Percentiles rank a stretch among this genome's conserved stretches.
Evolutionary conservation across 2,797 vertebrate genomes (phyloP).

Genomic region (Alosa sapidissima): DNA sequence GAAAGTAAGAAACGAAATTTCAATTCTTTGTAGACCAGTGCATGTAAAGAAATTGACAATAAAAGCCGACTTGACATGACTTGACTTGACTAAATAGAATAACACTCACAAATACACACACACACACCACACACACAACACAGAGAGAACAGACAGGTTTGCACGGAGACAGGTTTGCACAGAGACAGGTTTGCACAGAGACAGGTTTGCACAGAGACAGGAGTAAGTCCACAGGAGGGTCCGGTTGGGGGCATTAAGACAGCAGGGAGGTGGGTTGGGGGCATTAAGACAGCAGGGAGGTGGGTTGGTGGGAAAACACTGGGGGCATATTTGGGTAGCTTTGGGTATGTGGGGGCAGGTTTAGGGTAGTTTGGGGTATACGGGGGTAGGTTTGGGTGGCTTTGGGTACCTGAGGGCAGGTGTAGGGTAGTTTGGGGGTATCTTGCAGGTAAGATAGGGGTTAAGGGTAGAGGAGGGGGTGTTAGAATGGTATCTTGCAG

Average conservation of each 20-base stretch:
- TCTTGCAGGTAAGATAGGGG: slow-evolving; percentile 6
- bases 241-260: neutral
- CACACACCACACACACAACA: slow-evolving; percentile 29
- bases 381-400: neutral
- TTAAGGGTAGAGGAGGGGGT: neutral
- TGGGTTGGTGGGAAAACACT: neutral
- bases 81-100: too few species aligned
- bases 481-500: neutral
- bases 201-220: neutral
- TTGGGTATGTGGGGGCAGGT: neutral
- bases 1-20: too few species aligned
- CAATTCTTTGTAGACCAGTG: too few species aligned
- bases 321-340: neutral
- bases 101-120: slow-evolving; percentile 22
- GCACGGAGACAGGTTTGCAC: neutral
- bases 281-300: neutral
- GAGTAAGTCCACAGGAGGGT: neutral
- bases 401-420: neutral
- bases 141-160: neutral
- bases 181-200: neutral
- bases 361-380: neutral
- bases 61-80: too few species aligned
- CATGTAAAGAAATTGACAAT: too few species aligned
- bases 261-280: neutral
- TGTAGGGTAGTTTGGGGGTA: too few species aligned